Base-by-base conservation (phyloP, 2,888 invertebrate genomes). In the Pseudolycoriella hygida region DNA sequence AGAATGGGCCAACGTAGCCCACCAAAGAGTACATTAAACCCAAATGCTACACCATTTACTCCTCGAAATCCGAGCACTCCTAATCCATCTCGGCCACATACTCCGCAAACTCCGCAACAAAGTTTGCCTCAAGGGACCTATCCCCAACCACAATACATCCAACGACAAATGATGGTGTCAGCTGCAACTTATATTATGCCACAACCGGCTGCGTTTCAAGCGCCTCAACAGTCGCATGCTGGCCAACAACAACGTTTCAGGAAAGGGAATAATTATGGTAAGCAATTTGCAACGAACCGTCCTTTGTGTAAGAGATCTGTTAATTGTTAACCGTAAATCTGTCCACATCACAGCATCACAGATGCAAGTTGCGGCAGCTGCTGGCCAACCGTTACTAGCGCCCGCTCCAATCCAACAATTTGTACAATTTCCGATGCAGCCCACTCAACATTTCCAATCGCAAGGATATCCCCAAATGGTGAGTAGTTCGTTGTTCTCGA, bases 41-140 rank as follows among this genome's bases (percentile, higher is more conserved):
- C 90, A n/a, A 77, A 80, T 51, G 82, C 86, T 45, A 89, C 89
- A 58, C 77, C 84, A 3, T 90, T 90, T 65, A 82, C 82, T 40
- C 87, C 89, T 17, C 71, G 84, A 55, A 76, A 75, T 55, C 72
- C 73, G 17, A 70, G 70, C 54, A 75, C 76, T 39, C 75, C 76
- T 40, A 74, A 69, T 53, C 72, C 70, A 48, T 75, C 74, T 57
- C 67, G 75, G 69, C 87, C 88, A 32, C 87, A 87, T 60, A 88
- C 88, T 38, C 87, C 88, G 30, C 85, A 85, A 62, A 87, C 87
- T 31, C 59, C 59, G 14, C 53, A 40, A 41, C 42, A 42, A 15
- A n/a, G 11, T 15, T 6, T n/a, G 19, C 41, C 11, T 49, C 68
- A 59, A 2, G 57, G 57, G 4, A 25, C 25, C 5, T 34, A 58